Conservation (phyloP, 1,140 invertebrate genomes). For the Ceratoteleas bidentatus region DNA sequence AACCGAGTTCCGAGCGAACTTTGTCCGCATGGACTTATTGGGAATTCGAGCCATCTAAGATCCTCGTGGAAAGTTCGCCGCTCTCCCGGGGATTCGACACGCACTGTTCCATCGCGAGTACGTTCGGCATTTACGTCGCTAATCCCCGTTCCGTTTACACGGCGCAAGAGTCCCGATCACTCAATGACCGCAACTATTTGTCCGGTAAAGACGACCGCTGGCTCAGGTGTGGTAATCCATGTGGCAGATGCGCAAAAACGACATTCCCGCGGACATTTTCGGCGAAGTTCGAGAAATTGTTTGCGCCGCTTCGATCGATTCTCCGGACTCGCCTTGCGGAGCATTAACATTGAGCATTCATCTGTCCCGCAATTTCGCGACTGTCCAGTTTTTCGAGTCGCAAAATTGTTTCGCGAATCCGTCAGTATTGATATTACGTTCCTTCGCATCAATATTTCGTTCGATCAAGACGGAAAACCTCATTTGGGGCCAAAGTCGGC, state of each 20-base stretch:
- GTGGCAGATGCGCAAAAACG: background rate
- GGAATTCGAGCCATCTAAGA: constrained; percentile 21
- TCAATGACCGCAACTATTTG: constrained; percentile 3
- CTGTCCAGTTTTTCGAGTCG: too few relatives aligned
- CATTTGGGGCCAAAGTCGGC: too few relatives aligned
- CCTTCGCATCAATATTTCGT: too few relatives aligned
- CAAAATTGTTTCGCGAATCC: too few relatives aligned
- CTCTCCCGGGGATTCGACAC: constrained; percentile 5
- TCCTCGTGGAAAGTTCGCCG: constrained; percentile 10
- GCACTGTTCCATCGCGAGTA: constrained; percentile 16
- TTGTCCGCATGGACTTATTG: constrained; percentile 3
- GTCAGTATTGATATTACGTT: too few relatives aligned
- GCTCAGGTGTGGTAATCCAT: background rate
- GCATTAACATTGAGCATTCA: too few relatives aligned
- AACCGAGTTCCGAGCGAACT: constrained; percentile 4
- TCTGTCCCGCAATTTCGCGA: too few relatives aligned
- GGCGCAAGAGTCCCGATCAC: background rate
- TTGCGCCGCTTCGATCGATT: too few relatives aligned
- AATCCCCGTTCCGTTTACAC: constrained; percentile 15
- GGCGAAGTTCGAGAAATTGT: too few relatives aligned
- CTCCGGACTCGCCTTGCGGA: too few relatives aligned
- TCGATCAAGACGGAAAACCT: too few relatives aligned
- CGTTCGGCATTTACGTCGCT: constrained; percentile 18
- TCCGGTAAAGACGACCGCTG: background rate
- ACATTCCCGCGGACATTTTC: background rate